These are phyloP conservation scores for Aphelinus certus DNA, from an alignment of 1,140 invertebrate species.

Conservation along the genomic window DNA sequence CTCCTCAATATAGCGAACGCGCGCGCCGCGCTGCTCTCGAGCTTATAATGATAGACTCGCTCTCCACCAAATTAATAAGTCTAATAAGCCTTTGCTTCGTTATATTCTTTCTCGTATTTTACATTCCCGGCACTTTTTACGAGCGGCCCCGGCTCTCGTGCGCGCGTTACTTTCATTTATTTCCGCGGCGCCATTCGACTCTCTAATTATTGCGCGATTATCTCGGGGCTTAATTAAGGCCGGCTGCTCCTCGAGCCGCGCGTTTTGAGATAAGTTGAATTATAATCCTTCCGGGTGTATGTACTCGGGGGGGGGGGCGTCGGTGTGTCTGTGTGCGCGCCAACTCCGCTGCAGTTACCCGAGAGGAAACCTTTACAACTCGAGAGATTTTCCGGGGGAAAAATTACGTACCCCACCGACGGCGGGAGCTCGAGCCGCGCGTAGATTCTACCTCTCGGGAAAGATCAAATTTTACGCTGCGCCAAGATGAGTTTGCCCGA, in stretches of 20 bases:
- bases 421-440: no score
- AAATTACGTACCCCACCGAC: no score
- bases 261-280: slow-evolving; percentile 2
- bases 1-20: background rate
- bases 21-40: background rate
- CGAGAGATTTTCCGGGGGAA: no score
- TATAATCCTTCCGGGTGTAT: background rate
- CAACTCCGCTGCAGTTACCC: no score
- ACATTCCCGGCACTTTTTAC: slow-evolving; percentile 31
- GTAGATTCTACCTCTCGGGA: no score
- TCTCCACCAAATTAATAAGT: slow-evolving; percentile 35
- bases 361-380: no score
- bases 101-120: slow-evolving; percentile 28
- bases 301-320: no score
- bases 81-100: slow-evolving; percentile 30
- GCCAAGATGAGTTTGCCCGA: no score
- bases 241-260: background rate
- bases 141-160: background rate
- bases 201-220: slow-evolving; percentile 30
- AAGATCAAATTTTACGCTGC: no score
- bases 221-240: slow-evolving; percentile 20
- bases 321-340: no score
- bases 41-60: slow-evolving; percentile 31
- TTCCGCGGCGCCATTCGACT: background rate
- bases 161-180: slow-evolving; percentile 8